Conservation (phyloP, 2,888 invertebrate genomes). For the Neuroscelio doddi region DNA sequence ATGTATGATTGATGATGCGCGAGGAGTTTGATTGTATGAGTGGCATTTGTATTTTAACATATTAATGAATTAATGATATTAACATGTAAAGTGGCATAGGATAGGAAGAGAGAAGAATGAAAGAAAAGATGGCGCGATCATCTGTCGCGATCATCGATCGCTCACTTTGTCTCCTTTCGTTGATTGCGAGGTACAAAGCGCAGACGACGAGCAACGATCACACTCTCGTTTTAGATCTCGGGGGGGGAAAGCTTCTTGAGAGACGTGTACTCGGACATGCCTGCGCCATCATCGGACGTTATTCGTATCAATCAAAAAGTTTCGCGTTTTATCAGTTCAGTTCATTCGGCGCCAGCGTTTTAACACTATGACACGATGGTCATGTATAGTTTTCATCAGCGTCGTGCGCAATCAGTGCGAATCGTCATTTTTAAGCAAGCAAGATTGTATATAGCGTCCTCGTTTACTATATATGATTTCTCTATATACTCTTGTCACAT, state of each 20-base stretch:
- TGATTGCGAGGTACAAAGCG: background rate
- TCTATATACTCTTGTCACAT: no score
- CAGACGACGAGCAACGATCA: constrained; percentile 13
- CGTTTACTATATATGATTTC: no score
- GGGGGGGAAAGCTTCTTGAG: constrained; percentile 10
- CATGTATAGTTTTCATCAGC: no score
- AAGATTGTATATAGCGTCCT: constrained; percentile 43
- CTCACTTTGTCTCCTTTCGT: constrained; percentile 47
- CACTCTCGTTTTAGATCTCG: background rate
- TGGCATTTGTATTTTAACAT: constrained; percentile 73
- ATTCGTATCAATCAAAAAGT: constrained; percentile 41
- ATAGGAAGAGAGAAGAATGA: constrained; percentile 60
- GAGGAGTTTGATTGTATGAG: constrained; percentile 63
- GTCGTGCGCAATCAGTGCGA: no score
- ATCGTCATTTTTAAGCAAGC: no score
- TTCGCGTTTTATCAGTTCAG: constrained; percentile 57
- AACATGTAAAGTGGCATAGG: constrained; percentile 71
- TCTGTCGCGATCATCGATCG: constrained; percentile 39
- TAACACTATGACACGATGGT: constrained; percentile 12
- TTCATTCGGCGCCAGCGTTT: constrained; percentile 61
- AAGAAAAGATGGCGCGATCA: constrained; percentile 43
- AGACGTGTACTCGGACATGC: constrained; percentile 17
- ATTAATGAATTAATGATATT: constrained; percentile 65
- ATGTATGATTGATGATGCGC: constrained; percentile 64
- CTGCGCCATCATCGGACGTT: constrained; percentile 39